Evolutionary conservation across 2,888 invertebrate species (phyloP).

Genomic region (Agrotis segetum): DNA sequence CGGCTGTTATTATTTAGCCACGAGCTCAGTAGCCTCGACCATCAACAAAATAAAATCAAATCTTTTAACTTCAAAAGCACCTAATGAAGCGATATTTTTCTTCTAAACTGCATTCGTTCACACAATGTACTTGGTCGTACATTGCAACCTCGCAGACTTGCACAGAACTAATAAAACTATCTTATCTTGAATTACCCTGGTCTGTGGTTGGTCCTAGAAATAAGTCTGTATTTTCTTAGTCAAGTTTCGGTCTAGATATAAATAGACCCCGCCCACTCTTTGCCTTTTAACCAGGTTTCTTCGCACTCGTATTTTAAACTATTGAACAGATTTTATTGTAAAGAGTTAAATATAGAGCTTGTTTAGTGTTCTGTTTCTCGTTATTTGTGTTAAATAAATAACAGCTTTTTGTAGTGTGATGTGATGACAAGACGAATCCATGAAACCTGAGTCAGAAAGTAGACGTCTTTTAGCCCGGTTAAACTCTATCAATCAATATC

Average conservation of each 20-base stretch:
- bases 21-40: too few relatives aligned
- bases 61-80: background rate
- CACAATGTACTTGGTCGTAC: background rate
- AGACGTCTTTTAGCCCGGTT: background rate
- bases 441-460: too few relatives aligned
- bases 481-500: background rate
- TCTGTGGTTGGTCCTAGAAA: constrained; percentile 17
- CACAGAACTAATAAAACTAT: constrained; percentile 23
- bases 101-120: constrained; percentile 9
- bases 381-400: background rate
- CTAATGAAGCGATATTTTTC: constrained; percentile 3
- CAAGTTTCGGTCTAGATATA: constrained; percentile 22
- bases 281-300: constrained; percentile 25
- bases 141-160: constrained; percentile 15
- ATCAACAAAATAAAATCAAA: too few relatives aligned
- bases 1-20: too few relatives aligned
- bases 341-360: constrained; percentile 13
- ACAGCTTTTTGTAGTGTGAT: background rate
- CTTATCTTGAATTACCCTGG: constrained; percentile 24
- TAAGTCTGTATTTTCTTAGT: constrained; percentile 24
- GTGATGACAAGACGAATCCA: background rate
- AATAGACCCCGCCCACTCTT: constrained; percentile 41
- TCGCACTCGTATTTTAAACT: constrained; percentile 6
- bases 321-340: constrained; percentile 15
- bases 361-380: constrained; percentile 1